Base-by-base conservation (phyloP, 2,797 vertebrate species). In the Ispidina picta region DNA sequence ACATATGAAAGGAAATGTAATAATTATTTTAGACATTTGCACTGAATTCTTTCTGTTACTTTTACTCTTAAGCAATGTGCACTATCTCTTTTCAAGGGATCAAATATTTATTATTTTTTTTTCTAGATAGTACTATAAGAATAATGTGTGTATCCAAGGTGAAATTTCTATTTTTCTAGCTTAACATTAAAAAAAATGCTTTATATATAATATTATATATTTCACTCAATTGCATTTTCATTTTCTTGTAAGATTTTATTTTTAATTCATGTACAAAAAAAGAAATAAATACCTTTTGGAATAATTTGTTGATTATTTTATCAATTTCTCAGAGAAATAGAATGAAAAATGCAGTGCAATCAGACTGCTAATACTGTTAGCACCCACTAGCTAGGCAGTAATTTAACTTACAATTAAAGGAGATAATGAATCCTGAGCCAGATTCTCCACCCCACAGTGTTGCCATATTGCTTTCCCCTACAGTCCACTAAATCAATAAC, bases 121-220 rank as follows among this genome's bases (percentile, higher is more conserved):
- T 88, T 86, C 60, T 82, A 78, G 21, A 10, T 11, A 81, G 5
- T 72, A 44, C 37, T 82, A n/a, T 8, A 69, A 22, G 26, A 79
- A 54, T 82, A 81, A 77, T 76, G 2, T 9, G 18, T 31, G 71
- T 49, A 35, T 84, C 69, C 72, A 86, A 62, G 62, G 8, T 77
- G 8, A 68, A 84, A 88, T 88, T 82, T 92, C 39, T 95, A 78
- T 86, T 94, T 95, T 94, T 94, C 49, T 93, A 91, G 6, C 19
- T 81, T 82, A 22, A 49, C 15, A 41, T 77, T 29, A 46, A 44
- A 44, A 88, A 46, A 92, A 81, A 37, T 2, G 0, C 12, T 78
- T 83, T 10, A 48, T 77, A 3, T 79, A 51, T 83, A 60, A 69
- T 49, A 59, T 49, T 0, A 8, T 82, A 3, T 80, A 77, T 92